A percentile compares a stretch with the other conserved stretches of the same genome.
Evolutionary conservation across 1,140 invertebrate species (phyloP).

Genomic region (Phymorhynchus buccinoides): DNA sequence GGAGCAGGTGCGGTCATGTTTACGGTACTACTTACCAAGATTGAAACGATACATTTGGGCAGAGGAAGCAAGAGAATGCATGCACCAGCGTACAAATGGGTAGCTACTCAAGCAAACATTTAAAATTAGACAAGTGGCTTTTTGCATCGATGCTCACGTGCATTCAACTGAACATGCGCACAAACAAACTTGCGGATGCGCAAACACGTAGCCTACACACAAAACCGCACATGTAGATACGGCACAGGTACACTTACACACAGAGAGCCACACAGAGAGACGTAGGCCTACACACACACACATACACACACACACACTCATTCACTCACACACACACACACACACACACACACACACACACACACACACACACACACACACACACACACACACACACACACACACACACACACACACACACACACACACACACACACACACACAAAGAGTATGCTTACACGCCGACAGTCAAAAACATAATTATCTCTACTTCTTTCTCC

Average conservation of each 20-base stretch:
- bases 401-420: constrained; percentile 3
- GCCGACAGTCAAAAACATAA: background rate
- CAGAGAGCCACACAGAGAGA: background rate
- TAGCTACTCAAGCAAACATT: no score
- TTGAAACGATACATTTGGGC: no score
- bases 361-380: constrained; percentile 21
- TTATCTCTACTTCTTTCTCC: background rate
- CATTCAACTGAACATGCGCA: background rate
- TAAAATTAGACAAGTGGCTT: background rate
- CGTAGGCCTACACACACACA: constrained; percentile 7
- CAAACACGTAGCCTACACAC: no score
- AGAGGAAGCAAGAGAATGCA: no score
- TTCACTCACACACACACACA: constrained; percentile 4
- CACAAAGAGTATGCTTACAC: background rate
- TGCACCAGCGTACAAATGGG: no score
- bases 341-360: constrained; percentile 16
- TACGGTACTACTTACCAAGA: no score
- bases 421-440: background rate
- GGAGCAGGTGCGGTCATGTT: no score
- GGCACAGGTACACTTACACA: background rate
- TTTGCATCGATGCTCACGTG: background rate
- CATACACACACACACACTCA: constrained; percentile 5
- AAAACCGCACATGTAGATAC: no score
- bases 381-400: constrained; percentile 30
- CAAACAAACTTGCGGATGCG: background rate